These are phyloP conservation scores for Uloborus plumipes DNA, from an alignment of 2,888 invertebrate genomes.

Conservation along the genomic window DNA sequence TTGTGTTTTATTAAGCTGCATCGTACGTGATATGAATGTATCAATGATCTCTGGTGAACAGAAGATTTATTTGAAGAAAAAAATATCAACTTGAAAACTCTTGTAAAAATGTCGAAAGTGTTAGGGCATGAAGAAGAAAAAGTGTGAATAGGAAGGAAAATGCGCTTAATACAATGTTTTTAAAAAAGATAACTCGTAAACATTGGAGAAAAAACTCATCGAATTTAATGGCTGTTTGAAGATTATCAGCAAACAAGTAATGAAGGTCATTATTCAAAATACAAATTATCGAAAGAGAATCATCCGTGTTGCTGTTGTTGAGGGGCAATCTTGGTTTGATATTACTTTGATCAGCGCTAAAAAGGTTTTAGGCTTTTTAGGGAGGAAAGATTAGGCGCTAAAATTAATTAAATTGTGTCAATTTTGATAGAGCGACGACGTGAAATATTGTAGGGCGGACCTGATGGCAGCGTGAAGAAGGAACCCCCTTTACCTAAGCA, in stretches of 20 bases:
- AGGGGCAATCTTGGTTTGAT: not conserved
- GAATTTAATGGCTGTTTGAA: conserved; percentile 40
- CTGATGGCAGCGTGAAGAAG: not conserved
- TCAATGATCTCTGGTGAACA: conserved; percentile 12
- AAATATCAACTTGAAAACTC: conserved; percentile 45
- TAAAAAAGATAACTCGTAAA: conserved; percentile 27
- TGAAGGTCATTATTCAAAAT: conserved; percentile 56
- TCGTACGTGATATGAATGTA: conserved; percentile 40
- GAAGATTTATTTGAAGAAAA: conserved; percentile 54
- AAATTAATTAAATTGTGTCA: conserved; percentile 58
- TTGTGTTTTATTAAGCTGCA: conserved; percentile 46
- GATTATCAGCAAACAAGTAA: conserved; percentile 56
- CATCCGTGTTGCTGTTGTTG: conserved; percentile 24
- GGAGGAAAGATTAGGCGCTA: conserved; percentile 44
- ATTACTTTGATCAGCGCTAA: conserved; percentile 29
- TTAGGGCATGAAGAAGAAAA: conserved; percentile 35
- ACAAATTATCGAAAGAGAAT: conserved; percentile 38
- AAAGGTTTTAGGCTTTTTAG: conserved; percentile 37
- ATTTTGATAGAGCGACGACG: conserved; percentile 38
- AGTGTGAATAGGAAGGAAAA: conserved; percentile 23
- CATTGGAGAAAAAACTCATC: conserved; percentile 29
- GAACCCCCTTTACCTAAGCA: no score
- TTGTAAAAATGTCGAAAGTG: conserved; percentile 49
- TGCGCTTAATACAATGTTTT: conserved; percentile 19
- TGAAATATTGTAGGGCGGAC: conserved; percentile 46